Base-by-base conservation (phyloP, 1,140 invertebrate genomes). In the Calosoma granatense region DNA sequence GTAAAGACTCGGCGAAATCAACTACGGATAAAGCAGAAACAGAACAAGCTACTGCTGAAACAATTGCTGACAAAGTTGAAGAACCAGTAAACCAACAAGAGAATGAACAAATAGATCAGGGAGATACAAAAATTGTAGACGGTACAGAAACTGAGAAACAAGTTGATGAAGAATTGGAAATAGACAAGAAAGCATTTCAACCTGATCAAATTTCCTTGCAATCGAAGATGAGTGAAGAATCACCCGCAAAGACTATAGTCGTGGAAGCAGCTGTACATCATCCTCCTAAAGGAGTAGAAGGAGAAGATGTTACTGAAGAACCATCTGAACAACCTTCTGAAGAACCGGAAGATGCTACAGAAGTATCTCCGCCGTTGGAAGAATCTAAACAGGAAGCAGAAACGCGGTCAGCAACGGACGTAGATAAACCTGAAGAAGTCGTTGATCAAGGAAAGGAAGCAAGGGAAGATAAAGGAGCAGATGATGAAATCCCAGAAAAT, bases 261-360 rank as follows among this genome's bases (percentile, higher is more conserved):
- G 68, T 47, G 65, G 70, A 21, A 72, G 66, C 63, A 39, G 57
- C 22, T 60, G 56, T 54, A 63, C 70, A 60, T 52, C 66, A 0
- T 61, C 66, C 15, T 66, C 72, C 39, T 61, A 66, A 19, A 68
- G 69, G 14, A 73, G 69, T 59, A 64, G 68, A 0, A 39, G 22
- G 55, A 53, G 56, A 23, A 52, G 55, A 59, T 0, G 43, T 64
- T 26, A 57, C 15, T 52, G 53, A 56, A 53, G 57, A 51, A 22
- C 63, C 60, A 21, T 51, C 21, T 20, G 55, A 53, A 54, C 30
- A 54, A 57, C 26, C 26, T 36, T 6, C 26, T 9, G 6, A 36
- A 36, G 26, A 68, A 59, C 60, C 63, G 64, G 68, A 75, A 67
- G 68, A 77, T 65, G 63, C 26, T 36, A n/a, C 26, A 36, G 26